These are phyloP conservation scores for Abramis brama DNA, from an alignment of 2,113 vertebrate genomes.

Conservation along the genomic window DNA sequence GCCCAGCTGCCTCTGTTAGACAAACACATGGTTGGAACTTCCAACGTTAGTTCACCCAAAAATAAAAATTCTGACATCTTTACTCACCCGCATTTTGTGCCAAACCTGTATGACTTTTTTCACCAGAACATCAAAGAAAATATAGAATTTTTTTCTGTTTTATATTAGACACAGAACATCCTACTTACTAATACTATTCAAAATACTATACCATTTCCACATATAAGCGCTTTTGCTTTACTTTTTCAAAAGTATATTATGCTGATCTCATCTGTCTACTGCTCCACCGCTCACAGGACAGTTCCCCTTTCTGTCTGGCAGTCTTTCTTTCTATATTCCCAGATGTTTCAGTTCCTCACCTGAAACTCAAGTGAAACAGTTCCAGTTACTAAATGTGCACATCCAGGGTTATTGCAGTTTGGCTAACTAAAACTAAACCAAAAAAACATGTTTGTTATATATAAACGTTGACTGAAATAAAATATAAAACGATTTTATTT, in stretches of 20 bases:
- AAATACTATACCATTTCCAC: not conserved
- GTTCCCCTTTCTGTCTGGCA: not conserved
- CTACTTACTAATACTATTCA: not conserved
- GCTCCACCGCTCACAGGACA: slow-evolving; percentile 3
- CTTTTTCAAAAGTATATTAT: not conserved
- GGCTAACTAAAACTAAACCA: not conserved
- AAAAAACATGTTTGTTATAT: not conserved
- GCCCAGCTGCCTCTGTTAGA: slow-evolving; percentile 24
- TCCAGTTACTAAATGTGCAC: not conserved
- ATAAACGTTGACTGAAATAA: not conserved
- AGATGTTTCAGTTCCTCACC: slow-evolving; percentile 51
- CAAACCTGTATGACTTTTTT: not conserved
- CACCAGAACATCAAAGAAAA: not conserved
- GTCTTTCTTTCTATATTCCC: slow-evolving; percentile 28
- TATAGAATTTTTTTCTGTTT: not conserved
- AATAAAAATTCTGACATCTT: not conserved
- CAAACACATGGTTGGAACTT: slow-evolving; percentile 4
- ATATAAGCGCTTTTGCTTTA: not conserved
- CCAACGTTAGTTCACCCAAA: not conserved
- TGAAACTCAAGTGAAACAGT: not conserved
- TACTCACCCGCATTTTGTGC: not conserved
- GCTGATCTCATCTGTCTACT: slow-evolving; percentile 13
- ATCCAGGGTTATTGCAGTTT: not conserved
- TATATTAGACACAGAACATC: not conserved
- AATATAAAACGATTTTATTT: too few relatives aligned